Conservation (phyloP, 2,113 vertebrate species). For the Varanus komodoensis region DNA sequence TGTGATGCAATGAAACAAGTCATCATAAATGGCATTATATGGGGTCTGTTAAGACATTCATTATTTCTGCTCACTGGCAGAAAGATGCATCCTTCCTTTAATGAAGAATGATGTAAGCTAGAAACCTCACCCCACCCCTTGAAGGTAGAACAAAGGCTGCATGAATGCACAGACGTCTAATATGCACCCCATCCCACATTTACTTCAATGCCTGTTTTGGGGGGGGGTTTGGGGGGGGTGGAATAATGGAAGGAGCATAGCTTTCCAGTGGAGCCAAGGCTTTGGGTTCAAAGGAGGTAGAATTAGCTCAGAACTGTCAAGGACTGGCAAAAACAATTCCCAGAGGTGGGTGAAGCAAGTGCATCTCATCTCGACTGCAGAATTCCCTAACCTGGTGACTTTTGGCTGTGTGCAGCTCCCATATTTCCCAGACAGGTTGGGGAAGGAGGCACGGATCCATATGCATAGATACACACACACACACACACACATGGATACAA, state of each 20-base stretch:
- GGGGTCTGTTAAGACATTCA: background rate
- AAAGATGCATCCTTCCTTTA: background rate
- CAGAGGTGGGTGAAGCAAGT: too few relatives aligned
- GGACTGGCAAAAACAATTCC: too few relatives aligned
- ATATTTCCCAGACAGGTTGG: too few relatives aligned
- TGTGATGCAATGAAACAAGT: conserved; percentile 10
- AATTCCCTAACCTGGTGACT: too few relatives aligned
- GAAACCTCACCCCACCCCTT: conserved; percentile 32
- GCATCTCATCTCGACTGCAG: too few relatives aligned
- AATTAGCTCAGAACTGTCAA: background rate
- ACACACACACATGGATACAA: background rate
- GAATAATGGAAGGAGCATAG: background rate
- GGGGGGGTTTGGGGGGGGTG: background rate
- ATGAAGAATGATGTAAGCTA: conserved; percentile 60
- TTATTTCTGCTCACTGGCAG: conserved; percentile 33
- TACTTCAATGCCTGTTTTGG: background rate
- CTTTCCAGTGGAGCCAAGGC: background rate
- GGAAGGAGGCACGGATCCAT: too few relatives aligned
- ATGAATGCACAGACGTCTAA: background rate
- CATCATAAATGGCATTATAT: rapidly evolving
- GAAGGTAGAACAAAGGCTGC: background rate
- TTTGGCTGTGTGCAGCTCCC: too few relatives aligned
- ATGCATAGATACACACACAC: too few relatives aligned
- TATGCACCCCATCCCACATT: background rate
- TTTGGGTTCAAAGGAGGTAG: background rate